Base-by-base conservation (phyloP, 2,888 invertebrate genomes). In the Phorcus lineatus region DNA sequence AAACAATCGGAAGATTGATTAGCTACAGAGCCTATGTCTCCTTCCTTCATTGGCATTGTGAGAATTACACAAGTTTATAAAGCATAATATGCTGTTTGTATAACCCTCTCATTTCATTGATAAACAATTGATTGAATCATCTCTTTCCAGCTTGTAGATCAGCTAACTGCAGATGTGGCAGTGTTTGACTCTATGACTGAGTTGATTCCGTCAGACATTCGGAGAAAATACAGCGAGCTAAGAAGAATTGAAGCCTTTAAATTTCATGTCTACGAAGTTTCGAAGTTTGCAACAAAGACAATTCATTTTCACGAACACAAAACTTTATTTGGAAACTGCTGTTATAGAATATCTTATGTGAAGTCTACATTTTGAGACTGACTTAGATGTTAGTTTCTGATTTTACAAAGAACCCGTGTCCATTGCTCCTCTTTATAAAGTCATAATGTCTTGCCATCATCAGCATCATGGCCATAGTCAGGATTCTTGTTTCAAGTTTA, bases 151-250 rank as follows among this genome's bases (percentile, higher is more conserved):
- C 82, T 83, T 79, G 82, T 89, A 13, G 81, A 88, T 76, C 89
- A 89, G 70, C 77, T 89, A n/a, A 85, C 85, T 11, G 74, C 86
- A 9, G 82, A 86, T 40, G 54, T 79, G 24, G 75, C 53, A 16
- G 62, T 83, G n/a, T 75, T 82, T 11, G 31, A 80, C 24, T 62
- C 77, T 24, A 47, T 19, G 31, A 17, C 28, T 6, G 77, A 75
- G n/a, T 24, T 52, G n/a, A 62, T 70, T 19, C 78, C 84, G 1
- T 52, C 84, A 9, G 80, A 81, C n/a, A 54, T 86, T 17, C 84
- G 89, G 4, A 78, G 80, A 28, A 84, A 79, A 74, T 89, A 84
- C 83, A 89, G 89, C 79, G 89, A 89, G 80, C 81, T 89, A 1
- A 80, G 81, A 66, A 81, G 88, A 40, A 66, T 88, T 1, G 83